phyloP scores from a whole-genome alignment of 2,113 vertebrate species.

The Archocentrus centrarchus region DNA sequence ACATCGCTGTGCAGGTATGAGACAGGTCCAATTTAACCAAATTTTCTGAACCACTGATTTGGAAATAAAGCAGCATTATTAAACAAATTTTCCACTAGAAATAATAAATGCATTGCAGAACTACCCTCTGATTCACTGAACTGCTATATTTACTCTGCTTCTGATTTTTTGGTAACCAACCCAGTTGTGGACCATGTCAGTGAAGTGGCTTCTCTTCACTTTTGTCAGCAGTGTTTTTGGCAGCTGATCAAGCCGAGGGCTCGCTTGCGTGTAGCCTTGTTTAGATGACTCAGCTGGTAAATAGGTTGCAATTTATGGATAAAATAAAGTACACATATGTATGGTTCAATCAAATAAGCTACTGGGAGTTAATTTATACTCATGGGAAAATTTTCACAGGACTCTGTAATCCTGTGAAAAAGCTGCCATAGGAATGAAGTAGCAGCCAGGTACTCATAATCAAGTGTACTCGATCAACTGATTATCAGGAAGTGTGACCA shows the following conservation, averaged over 20 bases:
- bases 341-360: background rate
- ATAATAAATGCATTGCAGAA: too few species aligned
- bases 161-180: background rate
- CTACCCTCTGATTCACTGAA: background rate
- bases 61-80: background rate
- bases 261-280: background rate
- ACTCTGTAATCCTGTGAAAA: too few species aligned
- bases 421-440: too few species aligned
- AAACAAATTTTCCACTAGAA: background rate
- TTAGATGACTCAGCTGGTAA: background rate
- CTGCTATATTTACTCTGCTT: background rate
- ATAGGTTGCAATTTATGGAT: background rate
- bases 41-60: background rate
- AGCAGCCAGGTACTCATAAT: too few species aligned
- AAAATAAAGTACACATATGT: background rate
- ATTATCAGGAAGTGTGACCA: too few species aligned
- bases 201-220: background rate
- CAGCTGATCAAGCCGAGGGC: background rate
- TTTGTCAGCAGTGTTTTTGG: background rate
- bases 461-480: too few species aligned
- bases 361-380: background rate
- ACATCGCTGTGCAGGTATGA: background rate
- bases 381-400: background rate
- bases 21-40: background rate
- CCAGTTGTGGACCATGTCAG: background rate